Evolutionary conservation across 2,888 invertebrate species (phyloP).

Genomic region (Penaeus monodon): DNA sequence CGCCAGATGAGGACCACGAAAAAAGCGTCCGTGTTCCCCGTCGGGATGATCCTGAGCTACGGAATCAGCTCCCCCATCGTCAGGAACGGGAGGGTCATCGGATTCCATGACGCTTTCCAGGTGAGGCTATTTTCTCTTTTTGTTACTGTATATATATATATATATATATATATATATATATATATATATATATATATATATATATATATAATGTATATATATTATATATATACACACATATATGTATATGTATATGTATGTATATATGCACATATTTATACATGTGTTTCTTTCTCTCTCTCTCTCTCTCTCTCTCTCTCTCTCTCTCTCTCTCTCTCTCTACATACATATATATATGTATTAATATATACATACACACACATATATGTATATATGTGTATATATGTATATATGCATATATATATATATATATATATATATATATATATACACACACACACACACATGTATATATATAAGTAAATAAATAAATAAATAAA

Average conservation of each 20-base stretch:
- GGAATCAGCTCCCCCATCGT: constrained; percentile 79
- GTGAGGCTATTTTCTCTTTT: not conserved
- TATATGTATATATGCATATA: not conserved
- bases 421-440: not conserved
- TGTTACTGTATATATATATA: no score
- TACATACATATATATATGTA: constrained; percentile 14
- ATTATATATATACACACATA: not conserved
- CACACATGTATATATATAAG: constrained; percentile 5
- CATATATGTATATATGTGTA: not conserved
- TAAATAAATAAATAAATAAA: not conserved
- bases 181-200: not conserved
- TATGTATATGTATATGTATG: not conserved
- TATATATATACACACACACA: constrained; percentile 1
- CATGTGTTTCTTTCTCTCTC: no score
- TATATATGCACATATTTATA: not conserved
- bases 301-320: no score
- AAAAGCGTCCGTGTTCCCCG: constrained; percentile 87
- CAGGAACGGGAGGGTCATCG: constrained; percentile 70
- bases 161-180: no score
- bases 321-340: no score
- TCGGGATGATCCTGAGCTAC: constrained; percentile 83
- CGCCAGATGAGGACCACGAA: constrained; percentile 80
- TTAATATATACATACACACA: constrained; percentile 1
- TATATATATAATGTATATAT: constrained; percentile 15
- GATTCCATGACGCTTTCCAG: constrained; percentile 78